Conservation (phyloP, 2,888 invertebrate genomes). For the Netelia melanura region DNA sequence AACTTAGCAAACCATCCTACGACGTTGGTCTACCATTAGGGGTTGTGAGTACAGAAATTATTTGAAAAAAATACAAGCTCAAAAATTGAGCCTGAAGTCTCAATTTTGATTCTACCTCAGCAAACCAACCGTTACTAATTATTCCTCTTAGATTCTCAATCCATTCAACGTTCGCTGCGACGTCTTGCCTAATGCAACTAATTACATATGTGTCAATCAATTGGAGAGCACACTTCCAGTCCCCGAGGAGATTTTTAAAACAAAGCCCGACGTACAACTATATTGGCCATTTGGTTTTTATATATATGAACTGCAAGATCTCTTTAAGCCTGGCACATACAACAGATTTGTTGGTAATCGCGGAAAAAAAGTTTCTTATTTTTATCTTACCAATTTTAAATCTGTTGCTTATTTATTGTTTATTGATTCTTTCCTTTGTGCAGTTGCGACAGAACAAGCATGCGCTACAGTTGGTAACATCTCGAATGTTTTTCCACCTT, state of each 20-base stretch:
- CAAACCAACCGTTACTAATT: not conserved
- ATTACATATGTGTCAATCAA: constrained; percentile 92
- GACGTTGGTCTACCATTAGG: constrained; percentile 80
- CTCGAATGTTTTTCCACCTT: constrained; percentile 90
- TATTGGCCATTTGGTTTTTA: constrained; percentile 93
- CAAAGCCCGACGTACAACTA: constrained; percentile 92
- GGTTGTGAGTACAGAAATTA: constrained; percentile 76
- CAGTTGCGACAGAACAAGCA: constrained; percentile 88
- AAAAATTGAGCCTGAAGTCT: not conserved
- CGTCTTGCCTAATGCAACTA: constrained; percentile 85
- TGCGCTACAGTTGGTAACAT: constrained; percentile 93
- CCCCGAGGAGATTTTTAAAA: constrained; percentile 90
- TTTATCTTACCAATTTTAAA: not conserved
- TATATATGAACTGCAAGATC: constrained; percentile 90
- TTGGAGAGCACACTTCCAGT: constrained; percentile 90
- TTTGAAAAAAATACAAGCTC: not conserved
- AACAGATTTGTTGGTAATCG: constrained; percentile 90
- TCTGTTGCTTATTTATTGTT: not conserved
- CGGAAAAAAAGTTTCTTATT: constrained; percentile 49
- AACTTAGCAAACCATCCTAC: constrained; percentile 74
- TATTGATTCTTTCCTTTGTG: not conserved
- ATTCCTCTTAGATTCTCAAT: constrained; percentile 89
- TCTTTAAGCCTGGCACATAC: constrained; percentile 90
- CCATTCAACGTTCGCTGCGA: constrained; percentile 92
- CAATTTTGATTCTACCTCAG: not conserved